These are phyloP conservation scores for Acanthochromis polyacanthus DNA, from an alignment of 2,113 vertebrate species.

Conservation along the genomic window DNA sequence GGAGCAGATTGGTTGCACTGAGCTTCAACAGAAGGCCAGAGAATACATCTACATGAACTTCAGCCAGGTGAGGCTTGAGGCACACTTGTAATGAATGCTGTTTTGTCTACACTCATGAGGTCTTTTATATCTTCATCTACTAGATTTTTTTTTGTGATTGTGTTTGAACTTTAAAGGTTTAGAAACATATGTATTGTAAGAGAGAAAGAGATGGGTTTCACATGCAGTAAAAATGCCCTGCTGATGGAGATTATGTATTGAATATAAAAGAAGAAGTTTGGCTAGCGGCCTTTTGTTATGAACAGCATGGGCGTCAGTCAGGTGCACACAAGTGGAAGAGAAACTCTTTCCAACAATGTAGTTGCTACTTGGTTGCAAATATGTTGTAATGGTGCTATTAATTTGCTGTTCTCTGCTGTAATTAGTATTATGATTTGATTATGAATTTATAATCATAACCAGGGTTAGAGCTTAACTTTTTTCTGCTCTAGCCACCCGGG, in stretches of 20 bases:
- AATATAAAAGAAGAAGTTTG: no score
- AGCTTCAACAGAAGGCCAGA: slow-evolving; percentile 92
- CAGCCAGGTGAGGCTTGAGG: slow-evolving; percentile 86
- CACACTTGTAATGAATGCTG: neutral
- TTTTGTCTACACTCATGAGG: neutral
- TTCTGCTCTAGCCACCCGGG: no score
- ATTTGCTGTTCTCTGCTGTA: neutral
- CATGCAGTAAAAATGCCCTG: no score
- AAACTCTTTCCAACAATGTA: neutral
- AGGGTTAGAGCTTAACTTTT: no score
- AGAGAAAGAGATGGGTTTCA: no score
- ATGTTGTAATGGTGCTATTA: neutral
- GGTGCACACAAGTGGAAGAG: neutral
- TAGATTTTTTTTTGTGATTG: no score
- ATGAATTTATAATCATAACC: no score
- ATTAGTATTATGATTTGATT: no score
- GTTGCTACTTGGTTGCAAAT: neutral
- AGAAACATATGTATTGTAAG: no score
- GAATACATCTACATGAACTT: slow-evolving; percentile 98
- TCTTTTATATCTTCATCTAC: neutral
- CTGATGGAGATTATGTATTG: no score
- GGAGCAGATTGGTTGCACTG: slow-evolving; percentile 91
- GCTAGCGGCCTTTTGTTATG: neutral
- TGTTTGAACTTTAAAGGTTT: no score
- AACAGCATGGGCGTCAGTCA: neutral